Evolutionary conservation across 2,797 vertebrate species (phyloP).

Genomic region (Acrossocheilus fasciatus): DNA sequence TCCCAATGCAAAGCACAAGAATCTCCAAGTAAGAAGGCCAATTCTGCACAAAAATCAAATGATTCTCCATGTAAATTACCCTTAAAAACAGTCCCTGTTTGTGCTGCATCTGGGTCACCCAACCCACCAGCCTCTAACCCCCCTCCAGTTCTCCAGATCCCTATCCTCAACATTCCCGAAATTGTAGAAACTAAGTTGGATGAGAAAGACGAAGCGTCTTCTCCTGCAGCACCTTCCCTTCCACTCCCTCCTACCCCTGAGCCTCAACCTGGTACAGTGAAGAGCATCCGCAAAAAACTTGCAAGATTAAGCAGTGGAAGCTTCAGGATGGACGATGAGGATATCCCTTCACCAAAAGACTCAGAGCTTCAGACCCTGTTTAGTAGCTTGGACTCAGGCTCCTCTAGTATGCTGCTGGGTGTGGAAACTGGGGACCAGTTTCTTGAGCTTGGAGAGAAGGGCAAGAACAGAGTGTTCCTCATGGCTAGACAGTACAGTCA

Average conservation of each 20-base stretch:
- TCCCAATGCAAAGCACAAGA: conserved; percentile 35
- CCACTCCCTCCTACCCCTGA: conserved; percentile 74
- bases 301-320: conserved; percentile 82
- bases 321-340: conserved; percentile 82
- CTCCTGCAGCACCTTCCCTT: conserved; percentile 33
- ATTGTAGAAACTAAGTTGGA: conserved; percentile 63
- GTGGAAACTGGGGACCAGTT: conserved; percentile 75
- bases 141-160: conserved; percentile 72
- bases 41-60: conserved; percentile 23
- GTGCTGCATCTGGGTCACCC: conserved; percentile 61
- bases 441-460: conserved; percentile 84
- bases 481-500: conserved; percentile 99
- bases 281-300: conserved; percentile 79
- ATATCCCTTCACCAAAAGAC: conserved; percentile 72
- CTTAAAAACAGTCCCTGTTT: conserved; percentile 47
- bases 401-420: conserved; percentile 78
- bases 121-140: conserved; percentile 58
- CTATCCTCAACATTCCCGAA: conserved; percentile 76
- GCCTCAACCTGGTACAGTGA: conserved; percentile 78
- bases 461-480: conserved; percentile 91
- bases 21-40: conserved; percentile 43
- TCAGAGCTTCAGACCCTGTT: conserved; percentile 75
- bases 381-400: conserved; percentile 79
- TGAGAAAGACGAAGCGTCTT: conserved; percentile 63
- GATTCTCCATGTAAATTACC: conserved; percentile 42